Evolutionary conservation across 64 coral and sea anemone genomes (phyloP).

Genomic region (Porites australiensis): DNA sequence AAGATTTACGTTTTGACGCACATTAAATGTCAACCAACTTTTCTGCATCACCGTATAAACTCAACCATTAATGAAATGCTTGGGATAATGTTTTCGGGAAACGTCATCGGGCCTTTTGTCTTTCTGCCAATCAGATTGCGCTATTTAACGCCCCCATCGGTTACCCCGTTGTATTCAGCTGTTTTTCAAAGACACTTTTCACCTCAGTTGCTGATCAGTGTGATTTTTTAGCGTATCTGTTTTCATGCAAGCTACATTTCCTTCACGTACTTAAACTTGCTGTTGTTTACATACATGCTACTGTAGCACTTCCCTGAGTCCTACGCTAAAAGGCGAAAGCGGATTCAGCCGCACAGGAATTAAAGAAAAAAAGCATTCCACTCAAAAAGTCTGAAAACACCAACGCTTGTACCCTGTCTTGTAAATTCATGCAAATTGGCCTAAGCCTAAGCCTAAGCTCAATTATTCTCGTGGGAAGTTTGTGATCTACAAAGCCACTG

Average conservation of each 20-base stretch:
- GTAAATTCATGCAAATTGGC: conserved; percentile 15
- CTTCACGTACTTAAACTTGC: not conserved
- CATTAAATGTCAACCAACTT: conserved; percentile 4
- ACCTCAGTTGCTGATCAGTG: too few species aligned
- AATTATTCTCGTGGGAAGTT: not conserved
- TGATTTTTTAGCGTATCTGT: conserved; percentile 13
- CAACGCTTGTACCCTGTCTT: not conserved
- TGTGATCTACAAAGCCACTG: not conserved
- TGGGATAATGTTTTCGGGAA: not conserved
- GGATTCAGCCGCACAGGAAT: not conserved
- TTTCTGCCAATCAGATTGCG: conserved; percentile 8
- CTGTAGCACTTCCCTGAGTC: too few species aligned
- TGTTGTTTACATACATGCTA: not conserved
- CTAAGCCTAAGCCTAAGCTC: not conserved
- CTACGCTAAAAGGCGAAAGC: too few species aligned
- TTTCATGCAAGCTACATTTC: not conserved
- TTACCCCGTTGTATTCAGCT: not conserved
- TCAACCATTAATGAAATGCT: conserved; percentile 30
- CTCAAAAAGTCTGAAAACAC: conserved; percentile 30
- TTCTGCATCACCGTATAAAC: conserved; percentile 22
- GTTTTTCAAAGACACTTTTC: not conserved
- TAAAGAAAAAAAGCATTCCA: not conserved
- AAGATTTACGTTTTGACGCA: not conserved
- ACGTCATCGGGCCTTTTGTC: conserved; percentile 16
- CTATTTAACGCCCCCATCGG: not conserved